Base-by-base conservation (phyloP, 2,797 vertebrate genomes). In the Dipus sagitta region DNA sequence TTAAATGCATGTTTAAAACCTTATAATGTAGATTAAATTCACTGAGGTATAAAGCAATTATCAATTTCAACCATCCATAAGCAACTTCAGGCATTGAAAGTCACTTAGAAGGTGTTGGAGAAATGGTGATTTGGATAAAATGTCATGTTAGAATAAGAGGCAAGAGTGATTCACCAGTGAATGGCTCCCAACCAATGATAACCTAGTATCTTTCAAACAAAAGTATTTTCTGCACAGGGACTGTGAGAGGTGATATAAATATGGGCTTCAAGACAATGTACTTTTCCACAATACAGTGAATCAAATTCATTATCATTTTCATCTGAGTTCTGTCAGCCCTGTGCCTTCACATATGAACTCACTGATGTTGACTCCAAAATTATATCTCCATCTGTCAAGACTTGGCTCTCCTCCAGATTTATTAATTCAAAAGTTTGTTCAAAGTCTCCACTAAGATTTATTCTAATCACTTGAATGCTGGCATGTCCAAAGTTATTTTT, bases 381-480 rank as follows among this genome's bases (percentile, higher is more conserved):
- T 60, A 54, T 62, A 68, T 68, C 28, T 91, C 47, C 68, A 86
- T 76, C n/a, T 88, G 30, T 30, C 86, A 80, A 12, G 42, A 62
- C 38, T 92, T 85, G 86, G 67, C 80, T 72, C 26, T 38, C 18
- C 2, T 86, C 34, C 74, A 91, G 42, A 87, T 91, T 93, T 79
- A 92, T 95, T 91, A 11, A 93, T 83, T 88, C 67, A 91, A 58
- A 83, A 71, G 71, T 34, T 26, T 64, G 30, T 83, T 85, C 68
- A 38, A 89, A 86, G 76, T 91, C 24, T 58, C 17, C 68, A 85
- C 18, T 90, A 47, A 92, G 34, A 64, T 86, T 83, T 85, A 68
- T 42, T 60, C 32, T 70, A 78, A 78, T 62, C 52, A 74, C 60
- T 74, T 83, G 74, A 92, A 78, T 64, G 5, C 58, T 65, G 64